phyloP scores from a whole-genome alignment of 2,113 vertebrate genomes.

The Chionodraco myersi region DNA sequence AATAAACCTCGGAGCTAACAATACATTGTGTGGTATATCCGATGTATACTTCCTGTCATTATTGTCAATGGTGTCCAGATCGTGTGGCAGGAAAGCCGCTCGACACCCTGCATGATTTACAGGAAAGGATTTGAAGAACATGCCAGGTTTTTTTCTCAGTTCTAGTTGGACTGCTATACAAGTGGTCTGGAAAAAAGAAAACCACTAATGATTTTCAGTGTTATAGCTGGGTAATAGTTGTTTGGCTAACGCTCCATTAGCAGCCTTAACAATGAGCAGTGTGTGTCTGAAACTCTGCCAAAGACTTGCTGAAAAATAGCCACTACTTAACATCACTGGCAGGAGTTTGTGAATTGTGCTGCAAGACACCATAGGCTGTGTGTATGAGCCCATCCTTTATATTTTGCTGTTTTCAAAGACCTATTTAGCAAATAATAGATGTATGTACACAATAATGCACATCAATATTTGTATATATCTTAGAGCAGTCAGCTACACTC shows the following conservation, averaged over 20 bases:
- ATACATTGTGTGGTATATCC: not conserved
- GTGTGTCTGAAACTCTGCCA: slow-evolving; percentile 35
- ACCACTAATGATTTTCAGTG: not conserved
- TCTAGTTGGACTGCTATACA: not conserved
- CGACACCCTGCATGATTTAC: slow-evolving; percentile 1
- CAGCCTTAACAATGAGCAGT: slow-evolving; percentile 12
- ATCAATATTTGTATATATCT: not conserved
- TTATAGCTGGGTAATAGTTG: slow-evolving; percentile 5
- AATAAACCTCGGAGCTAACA: not conserved
- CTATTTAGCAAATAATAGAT: not conserved
- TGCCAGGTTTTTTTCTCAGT: not conserved
- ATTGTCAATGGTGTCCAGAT: slow-evolving; percentile 9
- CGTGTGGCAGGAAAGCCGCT: not conserved
- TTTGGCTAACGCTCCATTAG: slow-evolving; percentile 21
- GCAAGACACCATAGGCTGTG: not conserved
- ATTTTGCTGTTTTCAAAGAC: not conserved
- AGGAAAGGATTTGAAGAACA: not conserved
- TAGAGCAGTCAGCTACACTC: not conserved
- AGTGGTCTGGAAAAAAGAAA: not conserved
- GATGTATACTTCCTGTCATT: slow-evolving; percentile 6
- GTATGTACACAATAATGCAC: not conserved
- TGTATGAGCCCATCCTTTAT: not conserved
- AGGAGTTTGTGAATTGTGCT: slow-evolving; percentile 1
- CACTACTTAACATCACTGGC: slow-evolving; percentile 2
- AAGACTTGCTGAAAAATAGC: slow-evolving; percentile 24